Evolutionary conservation across 2,888 invertebrate genomes (phyloP).

Genomic region (Corythucha ciliata): DNA sequence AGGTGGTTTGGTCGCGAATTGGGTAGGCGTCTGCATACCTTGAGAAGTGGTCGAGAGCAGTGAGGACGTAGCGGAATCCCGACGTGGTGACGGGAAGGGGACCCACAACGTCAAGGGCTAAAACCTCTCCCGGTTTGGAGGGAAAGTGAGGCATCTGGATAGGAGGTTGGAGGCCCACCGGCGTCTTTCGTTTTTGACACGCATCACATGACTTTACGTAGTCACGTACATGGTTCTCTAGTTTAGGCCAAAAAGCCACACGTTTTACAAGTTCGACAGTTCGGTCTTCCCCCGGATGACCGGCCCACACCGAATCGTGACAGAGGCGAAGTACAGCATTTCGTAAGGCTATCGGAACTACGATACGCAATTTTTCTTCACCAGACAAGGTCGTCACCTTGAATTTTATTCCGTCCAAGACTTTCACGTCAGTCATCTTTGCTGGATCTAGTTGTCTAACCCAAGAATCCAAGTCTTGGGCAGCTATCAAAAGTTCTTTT

Average conservation of each 20-base stretch:
- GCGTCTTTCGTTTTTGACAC: conserved; percentile 38
- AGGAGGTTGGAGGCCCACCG: conserved; percentile 32
- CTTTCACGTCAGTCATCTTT: conserved; percentile 38
- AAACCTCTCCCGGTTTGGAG: conserved; percentile 34
- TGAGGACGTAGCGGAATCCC: conserved; percentile 39
- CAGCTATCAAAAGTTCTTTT: not conserved
- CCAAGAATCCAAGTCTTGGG: conserved; percentile 5
- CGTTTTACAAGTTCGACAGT: conserved; percentile 33
- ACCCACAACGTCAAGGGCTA: conserved; percentile 39
- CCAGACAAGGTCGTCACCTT: not conserved
- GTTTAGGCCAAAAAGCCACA: conserved; percentile 37
- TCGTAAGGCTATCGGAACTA: conserved; percentile 5
- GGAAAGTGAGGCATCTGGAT: conserved; percentile 38
- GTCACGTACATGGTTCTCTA: conserved; percentile 38
- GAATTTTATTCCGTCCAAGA: conserved; percentile 14
- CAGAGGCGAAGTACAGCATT: not conserved
- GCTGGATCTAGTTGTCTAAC: conserved; percentile 31
- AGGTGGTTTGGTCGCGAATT: conserved; percentile 38
- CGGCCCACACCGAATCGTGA: conserved; percentile 33
- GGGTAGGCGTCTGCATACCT: conserved; percentile 37
- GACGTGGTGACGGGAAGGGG: conserved; percentile 37
- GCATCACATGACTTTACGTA: conserved; percentile 37
- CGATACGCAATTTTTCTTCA: not conserved
- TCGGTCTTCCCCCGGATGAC: conserved; percentile 36
- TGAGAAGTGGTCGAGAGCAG: conserved; percentile 35